Evolutionary conservation across 2,113 vertebrate genomes (phyloP).

Genomic region (Stomatorhinus ivindoensis): DNA sequence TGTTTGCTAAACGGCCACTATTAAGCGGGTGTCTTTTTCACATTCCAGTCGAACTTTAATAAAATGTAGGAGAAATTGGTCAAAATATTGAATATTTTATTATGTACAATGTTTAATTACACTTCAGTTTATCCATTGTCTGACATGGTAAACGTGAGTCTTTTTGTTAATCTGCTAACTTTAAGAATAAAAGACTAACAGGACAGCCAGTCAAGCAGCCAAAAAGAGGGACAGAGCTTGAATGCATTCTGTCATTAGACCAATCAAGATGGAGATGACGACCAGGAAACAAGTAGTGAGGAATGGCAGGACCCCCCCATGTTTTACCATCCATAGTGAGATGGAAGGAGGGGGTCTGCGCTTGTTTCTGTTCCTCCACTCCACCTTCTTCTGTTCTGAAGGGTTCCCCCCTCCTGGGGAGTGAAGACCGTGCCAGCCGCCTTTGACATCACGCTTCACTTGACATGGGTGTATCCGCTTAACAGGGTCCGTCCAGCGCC

Average conservation of each 20-base stretch:
- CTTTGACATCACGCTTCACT: neutral
- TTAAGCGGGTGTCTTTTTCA: neutral
- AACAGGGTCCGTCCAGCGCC: neutral
- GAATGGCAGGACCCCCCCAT: neutral
- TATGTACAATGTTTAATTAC: neutral
- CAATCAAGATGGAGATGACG: neutral
- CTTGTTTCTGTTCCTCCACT: neutral
- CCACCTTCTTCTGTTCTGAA: neutral
- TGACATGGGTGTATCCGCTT: neutral
- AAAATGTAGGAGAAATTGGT: neutral
- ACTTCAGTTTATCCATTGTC: neutral
- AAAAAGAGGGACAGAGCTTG: neutral
- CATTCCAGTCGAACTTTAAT: neutral
- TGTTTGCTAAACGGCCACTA: neutral
- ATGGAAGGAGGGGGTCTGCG: neutral
- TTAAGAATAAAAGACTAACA: neutral
- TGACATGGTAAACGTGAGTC: neutral
- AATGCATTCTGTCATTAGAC: neutral
- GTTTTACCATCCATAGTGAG: neutral
- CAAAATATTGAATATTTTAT: neutral
- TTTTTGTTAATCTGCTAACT: neutral
- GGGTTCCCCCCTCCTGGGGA: neutral
- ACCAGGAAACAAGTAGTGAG: neutral
- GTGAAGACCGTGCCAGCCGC: neutral
- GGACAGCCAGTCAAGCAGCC: neutral